Percentiles rank a stretch among this genome's conserved stretches.
Conservation (phyloP, 2,797 vertebrate species). For the Emydoidea blandingii region DNA sequence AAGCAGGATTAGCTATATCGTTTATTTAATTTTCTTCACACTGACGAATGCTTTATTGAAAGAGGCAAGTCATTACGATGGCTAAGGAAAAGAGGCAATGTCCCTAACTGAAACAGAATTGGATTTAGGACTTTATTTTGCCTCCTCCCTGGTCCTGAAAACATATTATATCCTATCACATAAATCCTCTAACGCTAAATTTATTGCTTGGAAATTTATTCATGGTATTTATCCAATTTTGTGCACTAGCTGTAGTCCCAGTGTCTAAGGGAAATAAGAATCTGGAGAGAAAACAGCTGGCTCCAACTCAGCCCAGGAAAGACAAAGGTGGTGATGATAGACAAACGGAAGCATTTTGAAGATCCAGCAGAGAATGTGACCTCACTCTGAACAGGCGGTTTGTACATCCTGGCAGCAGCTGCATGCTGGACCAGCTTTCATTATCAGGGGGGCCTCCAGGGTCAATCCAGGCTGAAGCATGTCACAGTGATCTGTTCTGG, state of each 20-base stretch:
- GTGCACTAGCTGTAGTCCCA: constrained; percentile 20
- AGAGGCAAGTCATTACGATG: not conserved
- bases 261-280: not conserved
- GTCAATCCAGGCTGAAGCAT: not conserved
- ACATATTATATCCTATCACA: accelerated
- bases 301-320: accelerated
- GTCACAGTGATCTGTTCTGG: accelerated
- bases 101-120: not conserved
- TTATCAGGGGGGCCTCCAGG: not conserved
- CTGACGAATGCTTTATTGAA: not conserved
- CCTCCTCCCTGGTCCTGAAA: not conserved
- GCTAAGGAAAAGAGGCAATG: not conserved
- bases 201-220: not conserved
- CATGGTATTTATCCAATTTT: not conserved
- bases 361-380: not conserved
- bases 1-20: not conserved
- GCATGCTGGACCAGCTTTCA: not conserved
- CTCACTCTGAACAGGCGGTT: accelerated
- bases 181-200: not conserved
- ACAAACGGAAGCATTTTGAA: accelerated
- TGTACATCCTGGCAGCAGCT: not conserved
- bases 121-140: not conserved
- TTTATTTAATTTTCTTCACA: not conserved
- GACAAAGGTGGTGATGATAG: accelerated
- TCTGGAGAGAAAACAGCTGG: constrained; percentile 46